A percentile compares a stretch with the other conserved stretches of the same genome.
These are phyloP conservation scores for Galbula dea DNA, from an alignment of 2,113 vertebrate genomes.

Conservation along the genomic window DNA sequence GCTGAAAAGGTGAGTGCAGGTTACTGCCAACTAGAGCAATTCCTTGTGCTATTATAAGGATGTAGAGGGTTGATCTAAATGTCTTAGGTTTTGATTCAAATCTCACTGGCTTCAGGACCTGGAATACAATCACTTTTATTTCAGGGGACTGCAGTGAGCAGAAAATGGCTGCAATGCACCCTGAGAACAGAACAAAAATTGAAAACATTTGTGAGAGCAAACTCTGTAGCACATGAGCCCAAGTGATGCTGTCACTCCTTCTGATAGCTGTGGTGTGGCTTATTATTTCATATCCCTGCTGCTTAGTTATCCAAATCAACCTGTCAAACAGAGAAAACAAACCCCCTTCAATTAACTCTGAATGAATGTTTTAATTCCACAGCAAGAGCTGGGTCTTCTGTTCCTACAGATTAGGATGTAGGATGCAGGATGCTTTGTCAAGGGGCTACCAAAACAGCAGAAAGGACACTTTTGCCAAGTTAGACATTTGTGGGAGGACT, in stretches of 20 bases:
- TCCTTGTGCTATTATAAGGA: neutral
- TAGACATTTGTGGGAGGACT: neutral
- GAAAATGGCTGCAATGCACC: neutral
- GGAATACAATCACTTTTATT: neutral
- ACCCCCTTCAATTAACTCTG: neutral
- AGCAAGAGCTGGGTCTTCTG: neutral
- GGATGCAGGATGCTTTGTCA: neutral
- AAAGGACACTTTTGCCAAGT: neutral
- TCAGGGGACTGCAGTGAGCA: neutral
- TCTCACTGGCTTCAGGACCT: neutral
- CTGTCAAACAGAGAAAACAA: neutral
- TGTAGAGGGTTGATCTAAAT: neutral
- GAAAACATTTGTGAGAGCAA: neutral
- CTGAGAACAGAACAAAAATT: neutral
- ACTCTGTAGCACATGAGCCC: neutral
- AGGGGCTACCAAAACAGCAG: neutral
- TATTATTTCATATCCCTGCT: neutral
- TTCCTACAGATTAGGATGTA: neutral
- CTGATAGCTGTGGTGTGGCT: neutral
- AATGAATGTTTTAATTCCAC: neutral
- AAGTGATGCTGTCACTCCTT: neutral
- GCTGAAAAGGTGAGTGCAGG: neutral
- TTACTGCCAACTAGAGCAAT: neutral
- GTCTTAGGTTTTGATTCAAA: neutral
- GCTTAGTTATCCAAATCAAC: neutral